Conservation (phyloP, 2,113 vertebrate species). For the Mobula hypostoma region DNA sequence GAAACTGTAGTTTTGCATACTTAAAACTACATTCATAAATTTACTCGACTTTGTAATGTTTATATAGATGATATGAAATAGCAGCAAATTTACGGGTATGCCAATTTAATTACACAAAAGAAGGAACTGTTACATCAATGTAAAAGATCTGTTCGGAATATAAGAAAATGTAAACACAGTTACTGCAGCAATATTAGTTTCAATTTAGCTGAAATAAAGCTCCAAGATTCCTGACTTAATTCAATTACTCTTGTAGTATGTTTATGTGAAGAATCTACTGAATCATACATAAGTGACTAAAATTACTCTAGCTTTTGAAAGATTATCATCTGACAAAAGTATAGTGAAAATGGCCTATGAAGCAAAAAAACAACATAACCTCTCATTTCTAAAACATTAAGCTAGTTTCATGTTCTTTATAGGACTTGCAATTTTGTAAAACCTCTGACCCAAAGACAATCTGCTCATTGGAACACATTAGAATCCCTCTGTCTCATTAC, state of each 20-base stretch:
- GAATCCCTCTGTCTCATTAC: conserved; percentile 52
- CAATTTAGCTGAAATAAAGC: not conserved
- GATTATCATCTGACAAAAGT: not conserved
- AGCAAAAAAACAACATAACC: not conserved
- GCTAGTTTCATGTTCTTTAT: not conserved
- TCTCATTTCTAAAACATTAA: not conserved
- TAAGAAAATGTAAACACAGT: not conserved
- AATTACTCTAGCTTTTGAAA: not conserved
- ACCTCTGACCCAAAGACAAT: conserved; percentile 41
- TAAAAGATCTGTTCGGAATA: not conserved
- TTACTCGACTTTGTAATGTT: not conserved
- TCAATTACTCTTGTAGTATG: not conserved
- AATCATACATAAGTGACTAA: conserved; percentile 2
- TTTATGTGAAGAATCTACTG: not conserved
- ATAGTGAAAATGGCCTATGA: not conserved
- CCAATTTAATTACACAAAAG: not conserved
- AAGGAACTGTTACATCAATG: not conserved
- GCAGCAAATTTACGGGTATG: not conserved
- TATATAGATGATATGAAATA: not conserved
- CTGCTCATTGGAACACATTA: conserved; percentile 46
- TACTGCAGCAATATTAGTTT: not conserved
- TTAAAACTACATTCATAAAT: not conserved
- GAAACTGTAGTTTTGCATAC: not conserved
- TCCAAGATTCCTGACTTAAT: not conserved
- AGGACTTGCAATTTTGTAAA: conserved; percentile 12